Evolutionary conservation across 53 echinoderm and acorn worm genomes (phyloP), one percentile per base, ranked within the genome.

Genomic region (Hippasteria phrygiana): DNA sequence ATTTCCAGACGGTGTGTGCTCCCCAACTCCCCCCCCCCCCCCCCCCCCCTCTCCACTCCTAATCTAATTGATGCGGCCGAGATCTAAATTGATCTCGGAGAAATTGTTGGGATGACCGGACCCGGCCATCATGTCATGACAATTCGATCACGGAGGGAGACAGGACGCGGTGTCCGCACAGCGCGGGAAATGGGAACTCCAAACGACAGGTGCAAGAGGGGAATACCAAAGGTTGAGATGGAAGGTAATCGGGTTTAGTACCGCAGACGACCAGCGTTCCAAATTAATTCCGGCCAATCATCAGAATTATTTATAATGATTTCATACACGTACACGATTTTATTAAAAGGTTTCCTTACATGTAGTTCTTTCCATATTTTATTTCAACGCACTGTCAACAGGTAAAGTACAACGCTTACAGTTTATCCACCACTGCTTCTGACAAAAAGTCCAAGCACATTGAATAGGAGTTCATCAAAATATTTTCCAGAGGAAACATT

Each of bases 51-150:
- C 55, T 16, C 59, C 59, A 24, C 55, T 16, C 5, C 78, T 78
- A 78, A 78, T 59, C 55, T 59, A 78, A 78, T 78, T 55, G 55
- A 54, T 56, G 37, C 55, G 78, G 55, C 55, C 55, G n/a, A 36
- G 78, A 78, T 78, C 36, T 78, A 59, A 78, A 78, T 78, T 78
- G 78, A 78, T 78, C 78, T 59, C 1, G 37, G 55, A 55, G 78
- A 78, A 36, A 55, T 78, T 78, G 36, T 2, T 0, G 54, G 4
- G 78, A 37, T 78, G 78, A 78, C 55, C 20, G 39, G 39, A 38
- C 18, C 55, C 36, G 37, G 17, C 36, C 55, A 33, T 38, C 55
- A 56, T 38, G 56, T 78, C 78, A 59, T 54, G 78, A 78, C 35
- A 78, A 54, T 54, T 78, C 55, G 34, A 78, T 54, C 59, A 37